Conservation (phyloP, 2,797 vertebrate species). For the Chromobotia macracanthus region DNA sequence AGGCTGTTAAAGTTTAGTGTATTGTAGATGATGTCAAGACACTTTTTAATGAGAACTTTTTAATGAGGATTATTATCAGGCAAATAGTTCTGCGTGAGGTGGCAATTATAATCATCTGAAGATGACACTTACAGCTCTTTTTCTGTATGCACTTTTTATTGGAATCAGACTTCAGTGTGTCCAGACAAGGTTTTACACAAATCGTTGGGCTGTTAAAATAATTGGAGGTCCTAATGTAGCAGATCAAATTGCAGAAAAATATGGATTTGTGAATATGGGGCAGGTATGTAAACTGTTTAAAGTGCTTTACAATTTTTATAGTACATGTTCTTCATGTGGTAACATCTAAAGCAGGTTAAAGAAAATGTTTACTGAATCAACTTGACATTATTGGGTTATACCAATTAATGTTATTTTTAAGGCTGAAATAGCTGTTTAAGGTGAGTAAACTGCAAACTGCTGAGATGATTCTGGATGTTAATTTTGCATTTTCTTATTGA, state of each 20-base stretch:
- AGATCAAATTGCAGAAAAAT: constrained; percentile 85
- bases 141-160: constrained; percentile 72
- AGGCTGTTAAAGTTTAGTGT: background rate
- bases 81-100: constrained; percentile 4
- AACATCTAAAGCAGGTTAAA: too few relatives aligned
- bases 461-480: background rate
- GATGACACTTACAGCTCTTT: constrained; percentile 60
- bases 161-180: constrained; percentile 79
- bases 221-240: constrained; percentile 79
- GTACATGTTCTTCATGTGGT: too few relatives aligned
- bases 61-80: background rate
- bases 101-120: constrained; percentile 17
- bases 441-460: background rate
- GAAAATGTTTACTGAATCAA: too few relatives aligned
- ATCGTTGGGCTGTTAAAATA: constrained; percentile 92
- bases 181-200: constrained; percentile 84
- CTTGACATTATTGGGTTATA: too few relatives aligned
- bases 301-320: background rate
- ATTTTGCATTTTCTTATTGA: background rate
- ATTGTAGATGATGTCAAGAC: background rate
- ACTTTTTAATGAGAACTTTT: background rate
- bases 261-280: constrained; percentile 91
- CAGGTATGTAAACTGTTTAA: constrained; percentile 81
- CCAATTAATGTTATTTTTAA: too few relatives aligned
- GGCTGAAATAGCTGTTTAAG: too few relatives aligned